phyloP scores from a whole-genome alignment of 2,113 vertebrate species.

The Myotis davidii region DNA sequence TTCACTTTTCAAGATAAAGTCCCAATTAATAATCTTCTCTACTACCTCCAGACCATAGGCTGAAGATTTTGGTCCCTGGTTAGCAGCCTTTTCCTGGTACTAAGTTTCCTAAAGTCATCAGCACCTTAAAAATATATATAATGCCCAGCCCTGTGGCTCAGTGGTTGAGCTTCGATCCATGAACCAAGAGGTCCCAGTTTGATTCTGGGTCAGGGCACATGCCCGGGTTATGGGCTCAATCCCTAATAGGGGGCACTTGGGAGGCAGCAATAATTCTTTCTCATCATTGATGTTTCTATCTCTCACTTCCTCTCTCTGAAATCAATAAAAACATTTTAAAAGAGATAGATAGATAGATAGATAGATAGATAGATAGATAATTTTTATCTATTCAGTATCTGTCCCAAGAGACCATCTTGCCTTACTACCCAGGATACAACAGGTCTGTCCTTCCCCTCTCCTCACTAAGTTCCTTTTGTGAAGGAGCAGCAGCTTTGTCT shows the following conservation, averaged over 20 bases:
- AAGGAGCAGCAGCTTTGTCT: neutral
- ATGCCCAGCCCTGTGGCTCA: too few relatives aligned
- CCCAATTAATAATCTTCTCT: neutral
- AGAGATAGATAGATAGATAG: too few relatives aligned
- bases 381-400: neutral
- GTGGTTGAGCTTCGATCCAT: too few relatives aligned
- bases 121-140: neutral
- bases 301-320: too few relatives aligned
- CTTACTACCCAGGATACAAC: neutral
- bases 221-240: too few relatives aligned
- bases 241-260: too few relatives aligned
- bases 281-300: too few relatives aligned
- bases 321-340: too few relatives aligned
- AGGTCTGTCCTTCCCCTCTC: neutral
- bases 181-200: too few relatives aligned
- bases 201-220: too few relatives aligned
- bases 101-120: constrained; percentile 30
- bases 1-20: constrained; percentile 50
- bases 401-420: neutral
- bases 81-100: neutral
- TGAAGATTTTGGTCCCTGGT: neutral
- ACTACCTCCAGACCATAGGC: neutral
- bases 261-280: too few relatives aligned
- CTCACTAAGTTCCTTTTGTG: neutral
- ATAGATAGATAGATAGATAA: neutral